These are phyloP conservation scores for Microcebus ravelobensis DNA, from an alignment of 2,113 vertebrate genomes.

Conservation along the genomic window DNA sequence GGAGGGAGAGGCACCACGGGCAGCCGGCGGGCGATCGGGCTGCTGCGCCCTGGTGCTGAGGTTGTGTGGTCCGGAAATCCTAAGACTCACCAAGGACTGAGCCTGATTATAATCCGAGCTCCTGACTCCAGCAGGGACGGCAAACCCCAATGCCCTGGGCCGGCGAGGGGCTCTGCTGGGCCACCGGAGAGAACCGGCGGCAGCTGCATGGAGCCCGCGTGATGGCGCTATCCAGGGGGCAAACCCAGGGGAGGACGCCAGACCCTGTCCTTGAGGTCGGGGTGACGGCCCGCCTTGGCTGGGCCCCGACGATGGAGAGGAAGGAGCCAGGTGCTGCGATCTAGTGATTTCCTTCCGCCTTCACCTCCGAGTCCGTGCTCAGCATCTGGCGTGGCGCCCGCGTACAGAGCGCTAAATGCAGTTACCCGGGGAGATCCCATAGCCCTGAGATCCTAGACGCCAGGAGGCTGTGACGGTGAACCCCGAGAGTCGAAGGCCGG, in stretches of 20 bases:
- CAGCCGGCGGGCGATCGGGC: rapidly evolving
- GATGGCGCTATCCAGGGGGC: not conserved
- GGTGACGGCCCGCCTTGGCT: not conserved
- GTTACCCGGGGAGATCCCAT: rapidly evolving
- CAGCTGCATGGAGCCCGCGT: not conserved
- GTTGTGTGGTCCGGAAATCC: not conserved
- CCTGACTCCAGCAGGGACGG: rapidly evolving
- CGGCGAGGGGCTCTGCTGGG: rapidly evolving
- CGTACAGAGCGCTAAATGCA: rapidly evolving
- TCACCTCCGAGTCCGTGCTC: rapidly evolving
- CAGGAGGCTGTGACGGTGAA: rapidly evolving
- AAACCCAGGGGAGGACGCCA: not conserved
- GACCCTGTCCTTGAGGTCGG: not conserved
- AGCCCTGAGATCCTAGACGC: rapidly evolving
- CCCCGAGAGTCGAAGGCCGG: rapidly evolving
- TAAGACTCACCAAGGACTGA: rapidly evolving
- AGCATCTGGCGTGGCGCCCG: rapidly evolving
- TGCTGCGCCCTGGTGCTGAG: rapidly evolving
- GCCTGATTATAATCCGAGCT: rapidly evolving
- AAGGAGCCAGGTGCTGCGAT: not conserved
- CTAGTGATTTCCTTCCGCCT: too few relatives aligned
- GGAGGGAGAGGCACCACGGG: rapidly evolving
- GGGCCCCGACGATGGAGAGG: not conserved
- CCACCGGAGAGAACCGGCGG: rapidly evolving
- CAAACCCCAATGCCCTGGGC: rapidly evolving